These are phyloP conservation scores for Equus przewalskii DNA, from an alignment of 2,113 vertebrate genomes.

Conservation along the genomic window DNA sequence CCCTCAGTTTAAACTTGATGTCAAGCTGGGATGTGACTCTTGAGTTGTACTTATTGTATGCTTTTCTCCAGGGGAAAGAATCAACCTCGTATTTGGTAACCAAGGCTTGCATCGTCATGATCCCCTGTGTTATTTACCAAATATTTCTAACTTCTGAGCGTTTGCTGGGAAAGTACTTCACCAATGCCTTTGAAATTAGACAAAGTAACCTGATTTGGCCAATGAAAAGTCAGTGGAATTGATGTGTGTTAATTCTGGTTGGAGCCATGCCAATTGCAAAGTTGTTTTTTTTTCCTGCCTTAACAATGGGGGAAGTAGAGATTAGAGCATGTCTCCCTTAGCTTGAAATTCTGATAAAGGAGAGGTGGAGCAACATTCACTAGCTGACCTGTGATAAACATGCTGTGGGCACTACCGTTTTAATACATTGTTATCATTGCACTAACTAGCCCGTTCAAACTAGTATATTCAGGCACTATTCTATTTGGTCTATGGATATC, in stretches of 20 bases:
- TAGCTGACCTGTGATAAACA: background rate
- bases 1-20: background rate
- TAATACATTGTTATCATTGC: background rate
- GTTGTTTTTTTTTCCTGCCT: background rate
- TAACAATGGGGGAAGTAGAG: background rate
- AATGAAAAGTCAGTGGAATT: background rate
- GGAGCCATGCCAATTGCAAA: background rate
- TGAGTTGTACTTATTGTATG: background rate
- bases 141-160: background rate
- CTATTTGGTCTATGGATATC: background rate
- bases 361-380: background rate
- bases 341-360: background rate
- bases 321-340: background rate
- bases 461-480: background rate
- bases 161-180: background rate
- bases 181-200: background rate
- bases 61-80: background rate
- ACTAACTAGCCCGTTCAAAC: background rate
- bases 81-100: background rate
- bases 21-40: background rate
- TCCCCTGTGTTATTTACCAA: background rate
- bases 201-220: background rate
- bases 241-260: background rate
- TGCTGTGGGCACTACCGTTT: background rate
- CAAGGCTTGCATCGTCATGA: background rate